Percentiles rank a stretch among this genome's conserved stretches.
Evolutionary conservation across 2,888 invertebrate genomes (phyloP).

Genomic region (Polydrusus tereticollis): DNA sequence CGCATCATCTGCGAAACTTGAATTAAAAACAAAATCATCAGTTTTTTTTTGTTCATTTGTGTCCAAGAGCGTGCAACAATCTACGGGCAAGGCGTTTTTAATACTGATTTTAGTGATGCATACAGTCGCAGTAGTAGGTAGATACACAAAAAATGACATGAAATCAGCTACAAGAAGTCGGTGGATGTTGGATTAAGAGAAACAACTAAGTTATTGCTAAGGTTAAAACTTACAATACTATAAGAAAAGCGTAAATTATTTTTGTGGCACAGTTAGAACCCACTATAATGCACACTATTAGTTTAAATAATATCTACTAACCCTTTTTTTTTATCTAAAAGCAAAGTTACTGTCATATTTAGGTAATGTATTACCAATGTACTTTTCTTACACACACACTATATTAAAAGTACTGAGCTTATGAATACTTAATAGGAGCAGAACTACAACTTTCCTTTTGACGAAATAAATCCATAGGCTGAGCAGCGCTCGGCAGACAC

Average conservation of each 20-base stretch:
- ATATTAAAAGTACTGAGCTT: too few relatives aligned
- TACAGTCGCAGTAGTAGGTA: constrained; percentile 62
- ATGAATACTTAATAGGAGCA: too few relatives aligned
- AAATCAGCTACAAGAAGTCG: constrained; percentile 30
- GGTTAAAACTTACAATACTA: constrained; percentile 34
- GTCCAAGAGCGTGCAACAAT: constrained; percentile 61
- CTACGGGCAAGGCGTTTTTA: constrained; percentile 59
- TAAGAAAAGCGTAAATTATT: constrained; percentile 31
- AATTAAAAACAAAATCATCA: constrained; percentile 64
- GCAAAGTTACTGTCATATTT: not conserved
- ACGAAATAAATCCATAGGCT: too few relatives aligned
- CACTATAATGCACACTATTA: constrained; percentile 35
- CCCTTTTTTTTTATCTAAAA: not conserved
- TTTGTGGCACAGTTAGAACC: constrained; percentile 28
- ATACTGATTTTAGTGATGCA: constrained; percentile 62
- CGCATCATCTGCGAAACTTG: constrained; percentile 55
- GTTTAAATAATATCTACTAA: constrained; percentile 16
- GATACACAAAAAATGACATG: constrained; percentile 57
- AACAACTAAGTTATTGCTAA: constrained; percentile 36
- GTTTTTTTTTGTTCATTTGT: constrained; percentile 54
- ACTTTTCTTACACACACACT: too few relatives aligned
- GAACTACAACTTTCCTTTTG: too few relatives aligned
- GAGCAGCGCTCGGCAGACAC: too few relatives aligned
- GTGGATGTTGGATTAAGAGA: constrained; percentile 37
- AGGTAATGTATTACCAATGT: not conserved